phyloP scores from a whole-genome alignment of 2,888 invertebrate species.

The Tetragonisca angustula region DNA sequence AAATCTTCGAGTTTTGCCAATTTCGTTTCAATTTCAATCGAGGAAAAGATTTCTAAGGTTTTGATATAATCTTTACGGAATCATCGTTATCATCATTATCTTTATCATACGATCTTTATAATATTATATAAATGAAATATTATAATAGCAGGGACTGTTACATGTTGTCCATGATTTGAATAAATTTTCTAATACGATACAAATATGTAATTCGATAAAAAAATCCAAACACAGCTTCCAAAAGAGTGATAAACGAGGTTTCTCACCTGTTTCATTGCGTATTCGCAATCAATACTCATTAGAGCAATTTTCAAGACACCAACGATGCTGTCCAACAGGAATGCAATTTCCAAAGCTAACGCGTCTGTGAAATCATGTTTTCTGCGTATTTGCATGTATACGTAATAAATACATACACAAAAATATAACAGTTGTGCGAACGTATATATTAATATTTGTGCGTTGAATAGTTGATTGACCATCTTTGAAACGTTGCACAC shows the following conservation, averaged over 20 bases:
- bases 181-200: too few species aligned
- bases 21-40: too few species aligned
- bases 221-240: background rate
- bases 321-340: rapidly evolving
- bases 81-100: too few species aligned
- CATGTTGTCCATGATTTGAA: too few species aligned
- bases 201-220: background rate
- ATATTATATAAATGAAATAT: too few species aligned
- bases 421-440: background rate
- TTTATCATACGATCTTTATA: too few species aligned
- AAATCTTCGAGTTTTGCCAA: too few species aligned
- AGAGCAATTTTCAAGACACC: background rate
- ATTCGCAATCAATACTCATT: slow-evolving; percentile 26
- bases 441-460: slow-evolving; percentile 19
- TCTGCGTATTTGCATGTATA: background rate
- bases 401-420: background rate
- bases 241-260: too few species aligned
- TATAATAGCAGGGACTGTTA: too few species aligned
- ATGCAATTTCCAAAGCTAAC: rapidly evolving
- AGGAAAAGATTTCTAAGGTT: too few species aligned
- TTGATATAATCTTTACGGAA: too few species aligned
- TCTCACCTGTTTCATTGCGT: slow-evolving; percentile 32
- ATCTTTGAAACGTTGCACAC: slow-evolving; percentile 52
- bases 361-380: rapidly evolving
- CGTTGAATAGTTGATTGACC: slow-evolving; percentile 28